Evolutionary conservation across 2,888 invertebrate species (phyloP), one percentile per base, ranked within the genome.

Genomic region (Yponomeuta evonymella): DNA sequence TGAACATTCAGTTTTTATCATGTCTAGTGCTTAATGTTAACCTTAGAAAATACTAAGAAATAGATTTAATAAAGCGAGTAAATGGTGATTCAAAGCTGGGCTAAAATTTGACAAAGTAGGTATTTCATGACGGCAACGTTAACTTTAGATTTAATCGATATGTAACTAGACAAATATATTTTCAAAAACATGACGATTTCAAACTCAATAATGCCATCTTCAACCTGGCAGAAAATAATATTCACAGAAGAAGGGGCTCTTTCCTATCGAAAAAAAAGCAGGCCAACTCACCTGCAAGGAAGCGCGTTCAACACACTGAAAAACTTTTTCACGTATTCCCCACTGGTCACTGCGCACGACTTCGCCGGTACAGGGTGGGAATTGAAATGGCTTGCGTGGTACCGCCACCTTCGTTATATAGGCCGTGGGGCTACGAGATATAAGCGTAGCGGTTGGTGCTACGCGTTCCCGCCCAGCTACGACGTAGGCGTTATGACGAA

Each of bases 401-500:
- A 76, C 75, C 76, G 73, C 74, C 75, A 73, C 74, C 74, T 77
- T 75, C 79, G 78, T 86, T 89, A 81, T 89, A 89, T 89, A 88
- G 36, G 67, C 23, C 15, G 48, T 77, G 76, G 51, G 51, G 65
- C 30, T 29, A 48, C 48, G 30, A 62, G 72, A 73, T 70, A 73
- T 73, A 75, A 77, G 78, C 80, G 80, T 82, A 83, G 81, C 81
- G 86, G 84, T 82, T 86, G 88, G 86, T 36, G 75, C 75, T 76
- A 80, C 80, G 84, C 84, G 43, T 43, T 43, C 84, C 83, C 86
- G 87, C 89, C 87, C 87, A 75, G 78, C 73, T n/a, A 29, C 36
- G 72, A 76, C 87, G 90, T 90, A 86, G 91, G 90, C 90, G 90
- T 87, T 48, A 66, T 70, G 66, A 67, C 67, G 43, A 67, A 70